Evolutionary conservation across 2,888 invertebrate genomes (phyloP).

Genomic region (Cryptocheilus praepositus): DNA sequence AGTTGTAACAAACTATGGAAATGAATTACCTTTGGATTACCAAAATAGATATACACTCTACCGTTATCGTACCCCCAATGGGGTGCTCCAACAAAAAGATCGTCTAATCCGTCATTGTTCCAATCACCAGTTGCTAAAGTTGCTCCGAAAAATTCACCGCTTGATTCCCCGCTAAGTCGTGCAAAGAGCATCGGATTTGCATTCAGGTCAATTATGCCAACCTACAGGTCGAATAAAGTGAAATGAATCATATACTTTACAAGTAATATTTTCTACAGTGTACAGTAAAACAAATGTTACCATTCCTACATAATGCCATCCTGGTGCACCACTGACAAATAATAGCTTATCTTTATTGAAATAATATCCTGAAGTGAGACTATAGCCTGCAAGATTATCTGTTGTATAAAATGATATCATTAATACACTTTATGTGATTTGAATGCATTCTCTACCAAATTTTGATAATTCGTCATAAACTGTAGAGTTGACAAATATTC

Average conservation of each 20-base stretch:
- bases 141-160: slow-evolving; percentile 67
- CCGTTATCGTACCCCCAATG: slow-evolving; percentile 65
- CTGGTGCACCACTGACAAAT: slow-evolving; percentile 60
- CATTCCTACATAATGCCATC: slow-evolving; percentile 55
- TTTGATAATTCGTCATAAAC: slow-evolving; percentile 42
- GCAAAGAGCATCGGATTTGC: slow-evolving; percentile 25
- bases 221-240: slow-evolving; percentile 39
- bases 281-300: slow-evolving; percentile 33
- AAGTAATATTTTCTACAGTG: neutral
- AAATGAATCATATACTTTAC: neutral
- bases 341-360: slow-evolving; percentile 49
- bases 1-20: too few relatives aligned
- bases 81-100: slow-evolving; percentile 67
- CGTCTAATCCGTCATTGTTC: slow-evolving; percentile 63
- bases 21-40: slow-evolving; percentile 33
- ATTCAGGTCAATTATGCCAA: slow-evolving; percentile 48
- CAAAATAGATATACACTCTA: slow-evolving; percentile 58
- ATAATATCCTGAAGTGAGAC: slow-evolving; percentile 60
- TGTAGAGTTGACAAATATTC: slow-evolving; percentile 26
- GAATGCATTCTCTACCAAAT: slow-evolving; percentile 44
- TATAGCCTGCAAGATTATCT: slow-evolving; percentile 54
- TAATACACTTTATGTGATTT: neutral
- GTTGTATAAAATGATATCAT: neutral
- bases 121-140: slow-evolving; percentile 65
- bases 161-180: slow-evolving; percentile 48